These are phyloP conservation scores for Ditula angustiorana DNA, from an alignment of 2,888 invertebrate species.

Conservation along the genomic window DNA sequence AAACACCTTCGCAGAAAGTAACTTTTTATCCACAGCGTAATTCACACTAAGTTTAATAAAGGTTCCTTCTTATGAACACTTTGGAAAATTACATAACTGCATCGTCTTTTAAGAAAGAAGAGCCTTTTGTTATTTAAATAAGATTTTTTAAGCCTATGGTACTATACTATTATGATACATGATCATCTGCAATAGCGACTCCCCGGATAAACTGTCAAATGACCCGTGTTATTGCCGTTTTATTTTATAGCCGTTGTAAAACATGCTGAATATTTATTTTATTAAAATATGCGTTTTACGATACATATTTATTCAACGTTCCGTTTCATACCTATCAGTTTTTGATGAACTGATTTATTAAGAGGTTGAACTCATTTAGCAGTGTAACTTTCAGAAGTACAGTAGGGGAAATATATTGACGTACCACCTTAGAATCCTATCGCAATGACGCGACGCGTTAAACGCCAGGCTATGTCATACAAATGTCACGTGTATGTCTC, in stretches of 20 bases:
- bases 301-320: background rate
- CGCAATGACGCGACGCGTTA: no score
- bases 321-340: background rate
- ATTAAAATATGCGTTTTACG: background rate
- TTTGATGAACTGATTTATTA: background rate
- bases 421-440: no score
- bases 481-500: no score
- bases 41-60: no score
- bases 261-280: slow-evolving; percentile 2
- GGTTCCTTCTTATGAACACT: no score
- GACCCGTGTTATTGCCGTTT: slow-evolving; percentile 16
- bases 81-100: no score
- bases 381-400: background rate
- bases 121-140: background rate
- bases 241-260: slow-evolving; percentile 18
- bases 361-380: no score
- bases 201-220: slow-evolving; percentile 8
- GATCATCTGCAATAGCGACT: slow-evolving; percentile 4
- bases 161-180: slow-evolving; percentile 3
- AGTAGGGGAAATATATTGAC: no score
- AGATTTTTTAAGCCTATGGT: background rate
- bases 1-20: no score
- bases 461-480: no score
- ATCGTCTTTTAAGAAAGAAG: background rate
- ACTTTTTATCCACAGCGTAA: no score